Evolutionary conservation across 2,797 vertebrate genomes (phyloP), one percentile per base, ranked within the genome.

Genomic region (Dipus sagitta): DNA sequence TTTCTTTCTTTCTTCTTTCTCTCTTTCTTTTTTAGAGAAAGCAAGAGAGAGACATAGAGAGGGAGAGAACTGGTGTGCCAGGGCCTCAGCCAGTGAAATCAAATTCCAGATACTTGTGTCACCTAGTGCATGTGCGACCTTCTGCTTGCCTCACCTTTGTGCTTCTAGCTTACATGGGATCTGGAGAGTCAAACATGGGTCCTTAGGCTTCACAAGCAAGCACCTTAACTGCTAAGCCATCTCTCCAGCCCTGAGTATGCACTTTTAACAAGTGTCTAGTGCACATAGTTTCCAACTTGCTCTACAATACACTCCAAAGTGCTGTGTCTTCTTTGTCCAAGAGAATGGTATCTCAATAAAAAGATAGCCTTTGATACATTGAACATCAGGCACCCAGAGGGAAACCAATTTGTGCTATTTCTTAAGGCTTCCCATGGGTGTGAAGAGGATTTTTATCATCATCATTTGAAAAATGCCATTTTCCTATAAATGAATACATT

Each of bases 391-490:
- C 52, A 28, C 30, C 75, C 68, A 52, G 2, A 71, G 26, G 60
- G 32, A 42, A 47, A 42, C 15, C 77, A 54, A 54, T 32, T 32
- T 23, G 34, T 76, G 21, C 34, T 28, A 68, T 38, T 93, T 93
- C 34, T 88, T 84, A 28, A 78, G n/a, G 42, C 0, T 38, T 28
- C n/a, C 3, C 5, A 42, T n/a, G 6, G 23, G 5, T n/a, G n/a
- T 86, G 24, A 80, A 72, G 26, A 24, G 86, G 47, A 90, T 28
- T 68, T 89, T 77, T 34, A 79, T 80, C 23, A 70, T 81, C 2
- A 64, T 28, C 32, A 79, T 78, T 58, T 60, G 28, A 32, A 84
- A 88, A 95, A 92, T 70, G 14, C 15, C 24, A 65, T 30, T 82
- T 38, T 81, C 21, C 86, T 64, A n/a, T 7, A 26, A 83, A 65